Base-by-base conservation (phyloP, 2,888 invertebrate species). In the Patella caerulea region DNA sequence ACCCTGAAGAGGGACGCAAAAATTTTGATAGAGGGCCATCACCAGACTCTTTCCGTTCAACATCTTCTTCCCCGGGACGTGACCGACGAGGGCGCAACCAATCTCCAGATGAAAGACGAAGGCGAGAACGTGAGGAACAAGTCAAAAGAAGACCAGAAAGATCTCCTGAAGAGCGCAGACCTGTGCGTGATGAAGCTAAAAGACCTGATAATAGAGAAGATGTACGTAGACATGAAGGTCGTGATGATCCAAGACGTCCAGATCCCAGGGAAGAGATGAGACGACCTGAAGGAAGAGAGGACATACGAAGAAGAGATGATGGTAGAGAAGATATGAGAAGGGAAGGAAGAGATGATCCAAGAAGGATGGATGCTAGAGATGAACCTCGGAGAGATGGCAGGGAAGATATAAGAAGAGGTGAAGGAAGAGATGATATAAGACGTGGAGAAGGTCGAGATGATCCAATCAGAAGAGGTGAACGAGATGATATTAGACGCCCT, bases 361-460 rank as follows among this genome's bases (percentile, higher is more conserved):
- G 79, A 24, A 75, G 76, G 19, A 75, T 75, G 11, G 82, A 82
- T 9, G 54, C 75, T 5, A 78, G 82, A 71, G 76, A 78, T 15
- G 65, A 75, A 76, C 52, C 55, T 14, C 54, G 52, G 73, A 75
- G 71, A 78, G 82, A 24, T 70, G 79, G 72, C 76, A 81, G 15
- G 71, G 81, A 56, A 73, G 78, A 78, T 29, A 75, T 72, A 52
- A 73, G 71, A 70, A 72, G 74, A 71, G n/a, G 76, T 53, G 73
- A 74, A 11, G 71, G 24, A 12, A 19, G 65, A 65, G 65, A 65
- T 65, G 65, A 65, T 14, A 19, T 24, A 14, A 65, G 65, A 65
- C 55, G 65, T 56, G 24, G 56, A 11, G 59, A 65, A 3, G 29
- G 65, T 17, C 7, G 45, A 45, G 45, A 45, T 45, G 65, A 74